Conservation (phyloP, 1,140 invertebrate genomes). For the Procambarus virginalis region DNA sequence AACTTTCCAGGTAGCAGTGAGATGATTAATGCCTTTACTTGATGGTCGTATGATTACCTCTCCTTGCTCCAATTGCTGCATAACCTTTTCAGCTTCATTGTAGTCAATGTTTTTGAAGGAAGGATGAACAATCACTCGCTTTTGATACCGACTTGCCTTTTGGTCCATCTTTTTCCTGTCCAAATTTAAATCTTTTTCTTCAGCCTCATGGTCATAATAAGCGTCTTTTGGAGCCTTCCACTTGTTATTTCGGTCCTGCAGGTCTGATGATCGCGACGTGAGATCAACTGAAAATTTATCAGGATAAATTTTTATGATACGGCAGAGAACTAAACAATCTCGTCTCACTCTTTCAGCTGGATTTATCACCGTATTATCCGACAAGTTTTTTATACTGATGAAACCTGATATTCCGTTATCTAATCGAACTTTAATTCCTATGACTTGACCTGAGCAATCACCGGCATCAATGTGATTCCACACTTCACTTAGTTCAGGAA, state of each 20-base stretch:
- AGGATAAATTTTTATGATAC: conserved; percentile 97
- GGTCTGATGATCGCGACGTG: conserved; percentile 93
- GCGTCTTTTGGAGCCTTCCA: conserved; percentile 92
- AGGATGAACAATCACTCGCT: too few relatives aligned
- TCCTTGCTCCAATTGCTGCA: too few relatives aligned
- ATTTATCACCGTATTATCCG: conserved; percentile 94
- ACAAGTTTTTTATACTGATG: conserved; percentile 95
- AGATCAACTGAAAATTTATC: conserved; percentile 96
- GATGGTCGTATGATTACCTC: too few relatives aligned
- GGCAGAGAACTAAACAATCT: conserved; percentile 91
- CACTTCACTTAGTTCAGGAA: conserved; percentile 94
- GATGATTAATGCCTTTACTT: too few relatives aligned
- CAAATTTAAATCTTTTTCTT: conserved; percentile 85
- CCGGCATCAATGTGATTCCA: conserved; percentile 99
- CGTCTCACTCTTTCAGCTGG: conserved; percentile 91
- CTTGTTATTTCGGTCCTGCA: conserved; percentile 91
- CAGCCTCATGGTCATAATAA: conserved; percentile 92
- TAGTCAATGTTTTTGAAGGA: too few relatives aligned
- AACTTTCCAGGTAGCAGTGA: too few relatives aligned
- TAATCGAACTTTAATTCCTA: conserved; percentile 89
- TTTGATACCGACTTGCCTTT: conserved; percentile 74
- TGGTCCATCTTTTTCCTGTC: conserved; percentile 88
- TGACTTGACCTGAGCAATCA: conserved; percentile 95
- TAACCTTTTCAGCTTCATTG: too few relatives aligned
- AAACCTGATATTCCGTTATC: conserved; percentile 98